A percentile compares a stretch with the other conserved stretches of the same genome.
These are phyloP conservation scores for Heliocidaris tuberculata DNA, from an alignment of 35 echinoderm and acorn worm species.

Conservation along the genomic window DNA sequence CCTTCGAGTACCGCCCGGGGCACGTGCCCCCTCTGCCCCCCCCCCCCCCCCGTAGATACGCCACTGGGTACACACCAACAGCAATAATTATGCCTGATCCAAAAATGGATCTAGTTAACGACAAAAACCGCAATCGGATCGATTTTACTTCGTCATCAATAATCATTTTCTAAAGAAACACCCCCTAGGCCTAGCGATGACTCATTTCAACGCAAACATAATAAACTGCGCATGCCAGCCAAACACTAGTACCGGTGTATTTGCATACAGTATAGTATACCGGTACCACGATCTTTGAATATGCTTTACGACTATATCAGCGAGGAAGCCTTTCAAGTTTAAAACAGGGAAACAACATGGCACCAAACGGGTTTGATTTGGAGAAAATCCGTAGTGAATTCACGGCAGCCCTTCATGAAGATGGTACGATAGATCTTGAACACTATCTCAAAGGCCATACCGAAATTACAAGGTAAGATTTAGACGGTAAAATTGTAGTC, in stretches of 20 bases:
- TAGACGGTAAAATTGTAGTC: not conserved
- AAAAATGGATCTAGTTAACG: too few relatives aligned
- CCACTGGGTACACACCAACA: too few relatives aligned
- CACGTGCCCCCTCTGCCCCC: too few relatives aligned
- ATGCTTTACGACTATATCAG: not conserved
- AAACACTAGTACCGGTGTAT: not conserved
- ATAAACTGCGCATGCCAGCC: not conserved
- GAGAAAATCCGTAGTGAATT: constrained; percentile 22
- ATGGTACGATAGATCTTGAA: not conserved
- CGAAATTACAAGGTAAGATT: constrained; percentile 26
- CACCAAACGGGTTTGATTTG: constrained; percentile 20
- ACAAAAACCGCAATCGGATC: too few relatives aligned
- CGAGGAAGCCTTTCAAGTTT: not conserved
- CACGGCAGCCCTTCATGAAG: not conserved
- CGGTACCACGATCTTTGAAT: not conserved
- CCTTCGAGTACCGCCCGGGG: too few relatives aligned
- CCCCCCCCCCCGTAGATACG: too few relatives aligned
- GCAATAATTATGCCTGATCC: too few relatives aligned
- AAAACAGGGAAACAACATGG: not conserved
- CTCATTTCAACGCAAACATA: not conserved
- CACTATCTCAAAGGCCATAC: not conserved
- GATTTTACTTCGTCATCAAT: not conserved
- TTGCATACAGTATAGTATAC: too few relatives aligned
- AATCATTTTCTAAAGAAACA: not conserved
- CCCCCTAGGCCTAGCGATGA: not conserved